Evolutionary conservation across 2,888 invertebrate genomes (phyloP).

Genomic region (Stomorhina lunata): DNA sequence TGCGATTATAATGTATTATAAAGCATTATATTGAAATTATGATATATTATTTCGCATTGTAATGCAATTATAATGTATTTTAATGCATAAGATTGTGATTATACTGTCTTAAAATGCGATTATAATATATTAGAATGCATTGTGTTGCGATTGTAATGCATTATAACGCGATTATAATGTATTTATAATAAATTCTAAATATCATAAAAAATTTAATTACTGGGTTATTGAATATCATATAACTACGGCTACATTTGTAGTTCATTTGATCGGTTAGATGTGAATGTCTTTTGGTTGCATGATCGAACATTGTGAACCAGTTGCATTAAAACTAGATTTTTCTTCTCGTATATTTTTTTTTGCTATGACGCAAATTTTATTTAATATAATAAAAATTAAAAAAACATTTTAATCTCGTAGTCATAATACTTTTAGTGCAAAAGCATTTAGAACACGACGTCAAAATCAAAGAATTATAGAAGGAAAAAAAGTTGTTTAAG

Average conservation of each 20-base stretch:
- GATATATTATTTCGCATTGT: too few relatives aligned
- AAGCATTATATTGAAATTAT: too few relatives aligned
- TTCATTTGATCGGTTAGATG: constrained; percentile 25
- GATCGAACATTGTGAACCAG: constrained; percentile 57
- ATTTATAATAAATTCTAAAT: neutral
- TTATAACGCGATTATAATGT: too few relatives aligned
- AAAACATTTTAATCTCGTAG: neutral
- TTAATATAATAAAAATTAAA: constrained; percentile 13
- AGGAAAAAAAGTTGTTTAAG: neutral
- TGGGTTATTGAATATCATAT: neutral
- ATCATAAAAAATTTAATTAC: neutral
- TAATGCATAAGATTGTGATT: too few relatives aligned
- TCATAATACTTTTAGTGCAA: constrained; percentile 24
- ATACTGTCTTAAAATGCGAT: too few relatives aligned
- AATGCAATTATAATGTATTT: too few relatives aligned
- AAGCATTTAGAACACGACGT: constrained; percentile 41
- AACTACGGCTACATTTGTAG: neutral
- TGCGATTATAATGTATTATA: too few relatives aligned
- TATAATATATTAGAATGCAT: too few relatives aligned
- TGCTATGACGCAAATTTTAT: constrained; percentile 49
- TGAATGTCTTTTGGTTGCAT: constrained; percentile 50
- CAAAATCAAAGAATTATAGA: neutral
- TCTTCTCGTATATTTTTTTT: constrained; percentile 8
- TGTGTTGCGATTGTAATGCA: too few relatives aligned
- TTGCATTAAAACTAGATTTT: constrained; percentile 56